Evolutionary conservation across 2,113 vertebrate genomes (phyloP).

Genomic region (Ibidorhyncha struthersii): DNA sequence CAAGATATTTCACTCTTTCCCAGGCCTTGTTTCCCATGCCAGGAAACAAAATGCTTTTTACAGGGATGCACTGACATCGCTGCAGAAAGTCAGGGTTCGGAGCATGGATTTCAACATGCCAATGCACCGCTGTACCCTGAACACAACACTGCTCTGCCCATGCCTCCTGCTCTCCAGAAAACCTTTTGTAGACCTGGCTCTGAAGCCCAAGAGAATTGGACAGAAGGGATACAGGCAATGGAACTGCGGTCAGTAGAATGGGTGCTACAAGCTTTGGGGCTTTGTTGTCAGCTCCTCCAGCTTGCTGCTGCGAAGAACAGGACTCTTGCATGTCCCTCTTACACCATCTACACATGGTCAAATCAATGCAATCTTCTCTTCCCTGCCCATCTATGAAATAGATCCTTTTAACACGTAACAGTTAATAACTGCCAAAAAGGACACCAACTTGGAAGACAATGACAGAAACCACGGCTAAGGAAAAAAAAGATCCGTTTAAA

Average conservation of each 20-base stretch:
- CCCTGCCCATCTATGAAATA: background rate
- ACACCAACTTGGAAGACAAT: background rate
- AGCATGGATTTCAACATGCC: fast-evolving
- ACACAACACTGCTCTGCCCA: background rate
- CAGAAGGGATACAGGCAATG: background rate
- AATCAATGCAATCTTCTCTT: background rate
- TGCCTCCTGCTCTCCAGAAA: background rate
- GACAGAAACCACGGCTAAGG: background rate
- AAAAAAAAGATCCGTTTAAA: background rate
- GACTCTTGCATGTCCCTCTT: background rate
- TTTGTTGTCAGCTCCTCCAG: background rate
- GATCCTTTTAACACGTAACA: background rate
- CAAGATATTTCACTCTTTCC: background rate
- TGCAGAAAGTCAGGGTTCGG: background rate
- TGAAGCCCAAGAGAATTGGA: background rate
- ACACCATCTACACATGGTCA: background rate
- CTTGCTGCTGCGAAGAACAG: background rate
- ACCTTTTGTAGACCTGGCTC: background rate
- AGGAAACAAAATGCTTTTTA: background rate
- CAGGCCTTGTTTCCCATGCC: background rate
- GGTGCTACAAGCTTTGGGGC: background rate
- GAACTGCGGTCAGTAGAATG: background rate
- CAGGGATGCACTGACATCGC: background rate
- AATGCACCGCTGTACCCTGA: fast-evolving
- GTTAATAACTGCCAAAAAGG: background rate